Conservation (phyloP, 2,797 vertebrate genomes). For the Todus mexicanus region DNA sequence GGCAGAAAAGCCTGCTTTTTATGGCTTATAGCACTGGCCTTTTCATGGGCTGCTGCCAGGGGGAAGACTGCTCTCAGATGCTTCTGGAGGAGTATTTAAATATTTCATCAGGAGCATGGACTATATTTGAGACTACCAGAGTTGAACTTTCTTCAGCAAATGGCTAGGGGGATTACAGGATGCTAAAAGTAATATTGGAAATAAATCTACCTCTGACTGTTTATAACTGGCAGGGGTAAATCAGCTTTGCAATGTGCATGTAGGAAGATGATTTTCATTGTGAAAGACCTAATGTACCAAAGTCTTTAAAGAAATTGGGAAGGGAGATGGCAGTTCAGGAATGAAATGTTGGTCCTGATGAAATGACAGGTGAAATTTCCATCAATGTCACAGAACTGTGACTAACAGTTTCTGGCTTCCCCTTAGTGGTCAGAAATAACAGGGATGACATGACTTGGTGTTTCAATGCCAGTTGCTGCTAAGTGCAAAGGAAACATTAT, state of each 20-base stretch:
- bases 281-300: background rate
- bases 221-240: background rate
- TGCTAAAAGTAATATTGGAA: background rate
- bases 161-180: background rate
- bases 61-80: background rate
- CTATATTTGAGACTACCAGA: background rate
- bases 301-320: background rate
- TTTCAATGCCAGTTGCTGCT: background rate
- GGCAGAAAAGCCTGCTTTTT: background rate
- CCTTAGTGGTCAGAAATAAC: accelerated
- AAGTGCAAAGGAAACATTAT: background rate
- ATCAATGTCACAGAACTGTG: background rate
- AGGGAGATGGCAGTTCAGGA: background rate
- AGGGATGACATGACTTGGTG: background rate
- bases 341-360: background rate
- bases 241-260: accelerated
- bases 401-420: background rate
- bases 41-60: background rate
- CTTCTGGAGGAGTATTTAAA: background rate
- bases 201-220: background rate
- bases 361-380: background rate
- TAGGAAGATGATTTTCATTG: background rate
- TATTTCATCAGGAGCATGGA: accelerated
- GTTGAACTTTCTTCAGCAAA: background rate
- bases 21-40: background rate